Base-by-base conservation (phyloP, 2,113 vertebrate genomes). In the Triplophysa dalaica region DNA sequence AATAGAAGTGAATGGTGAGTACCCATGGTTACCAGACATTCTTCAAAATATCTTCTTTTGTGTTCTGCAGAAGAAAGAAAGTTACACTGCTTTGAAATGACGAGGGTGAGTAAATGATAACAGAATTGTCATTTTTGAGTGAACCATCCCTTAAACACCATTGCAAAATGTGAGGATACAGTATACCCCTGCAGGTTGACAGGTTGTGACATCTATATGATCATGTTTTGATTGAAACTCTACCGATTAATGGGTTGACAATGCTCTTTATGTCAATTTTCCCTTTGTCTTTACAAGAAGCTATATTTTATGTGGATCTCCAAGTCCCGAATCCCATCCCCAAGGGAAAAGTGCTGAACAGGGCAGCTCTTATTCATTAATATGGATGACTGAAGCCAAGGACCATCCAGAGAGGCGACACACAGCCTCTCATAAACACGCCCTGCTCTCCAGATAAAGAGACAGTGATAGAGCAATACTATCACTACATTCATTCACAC, bases 361-460 rank as follows among this genome's bases (percentile, higher is more conserved):
- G 68, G 61, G 45, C 9, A 21, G 68, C 78, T 63, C 61, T 76
- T 82, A 21, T 73, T 85, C 33, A 80, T 73, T 77, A 52, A 65
- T 64, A 33, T 62, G 60, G 41, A 77, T 63, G 43, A 82, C 81
- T 26, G 21, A 38, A 52, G 29, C 58, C 41, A 48, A 50, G 56
- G 54, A 22, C 17, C 33, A 67, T 45, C 17, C n/a, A 64, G 45
- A 80, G 43, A 80, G 43, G 48, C 24, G 24, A 78, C 33, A 65
- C 60, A 64, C 74, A 4, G 61, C 66, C 26, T 63, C 52, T 50
- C 43, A 75, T 60, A 75, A 75, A 75, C 43, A 60, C 56, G 29
- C 33, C 69, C 26, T 58, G 29, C 70, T 58, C 52, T 14, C 22
- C 60, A 52, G 74, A 76, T 76, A 76, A 76, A 76, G 74, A 76